A percentile compares a stretch with the other conserved stretches of the same genome.
Evolutionary conservation across 1,140 invertebrate genomes (phyloP).

Genomic region (Drosophila simulans): DNA sequence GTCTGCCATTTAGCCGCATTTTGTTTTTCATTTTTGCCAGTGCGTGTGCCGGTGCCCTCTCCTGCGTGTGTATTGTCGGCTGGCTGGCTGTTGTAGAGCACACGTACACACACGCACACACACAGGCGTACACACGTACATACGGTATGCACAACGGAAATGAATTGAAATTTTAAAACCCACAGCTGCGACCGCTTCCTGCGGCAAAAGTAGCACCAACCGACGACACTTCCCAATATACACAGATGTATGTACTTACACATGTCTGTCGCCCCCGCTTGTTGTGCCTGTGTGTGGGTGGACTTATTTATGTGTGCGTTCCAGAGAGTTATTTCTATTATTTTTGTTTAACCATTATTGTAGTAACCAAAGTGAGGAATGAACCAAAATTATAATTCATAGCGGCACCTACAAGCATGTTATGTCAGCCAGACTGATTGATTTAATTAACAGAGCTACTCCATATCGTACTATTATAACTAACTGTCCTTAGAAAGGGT

Average conservation of each 20-base stretch:
- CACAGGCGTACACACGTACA: conserved; percentile 16
- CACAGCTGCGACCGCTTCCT: conserved; percentile 82
- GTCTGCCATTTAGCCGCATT: conserved; percentile 75
- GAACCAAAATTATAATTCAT: not conserved
- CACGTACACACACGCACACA: conserved; percentile 11
- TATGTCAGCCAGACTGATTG: no score
- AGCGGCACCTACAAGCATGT: no score
- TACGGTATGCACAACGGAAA: conserved; percentile 75
- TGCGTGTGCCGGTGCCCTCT: not conserved
- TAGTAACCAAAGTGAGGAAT: not conserved
- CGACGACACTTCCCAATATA: conserved; percentile 61
- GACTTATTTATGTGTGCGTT: conserved; percentile 40
- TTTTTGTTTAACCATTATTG: conserved; percentile 22
- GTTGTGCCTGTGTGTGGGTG: not conserved
- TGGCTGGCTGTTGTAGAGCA: conserved; percentile 26
- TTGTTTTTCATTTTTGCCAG: conserved; percentile 41
- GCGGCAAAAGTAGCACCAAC: conserved; percentile 75
- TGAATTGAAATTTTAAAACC: conserved; percentile 83
- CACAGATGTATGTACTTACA: conserved; percentile 45
- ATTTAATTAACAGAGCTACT: no score
- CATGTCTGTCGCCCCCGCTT: conserved; percentile 26
- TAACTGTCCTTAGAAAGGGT: no score
- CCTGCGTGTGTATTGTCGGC: conserved; percentile 17
- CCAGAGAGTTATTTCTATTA: conserved; percentile 31
- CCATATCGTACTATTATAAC: no score